Base-by-base conservation (phyloP, 2,888 invertebrate genomes). In the Caenorhabditis becei region DNA sequence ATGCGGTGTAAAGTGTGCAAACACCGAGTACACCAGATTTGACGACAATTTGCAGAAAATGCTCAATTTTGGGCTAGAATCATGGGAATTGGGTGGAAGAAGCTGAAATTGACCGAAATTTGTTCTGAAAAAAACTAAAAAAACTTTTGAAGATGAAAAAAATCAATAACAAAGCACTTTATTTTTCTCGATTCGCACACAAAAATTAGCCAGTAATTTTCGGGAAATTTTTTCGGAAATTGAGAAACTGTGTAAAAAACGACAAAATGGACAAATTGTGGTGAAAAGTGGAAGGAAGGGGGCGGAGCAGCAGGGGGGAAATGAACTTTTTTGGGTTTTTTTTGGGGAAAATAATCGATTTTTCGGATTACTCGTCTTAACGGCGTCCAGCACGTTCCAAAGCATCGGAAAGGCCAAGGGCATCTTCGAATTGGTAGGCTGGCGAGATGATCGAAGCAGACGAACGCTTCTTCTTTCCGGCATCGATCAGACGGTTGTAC, bases 401-500 rank as follows among this genome's bases (percentile, higher is more conserved):
- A 54, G 74, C 82, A 18, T 85, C 85, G 5, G 81, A 65, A 5
- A 83, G 66, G 35, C 77, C 77, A 51, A 79, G 54, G 32, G 59
- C 70, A 8, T 66, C 47, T 47, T 83, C 74, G 54, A 85, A 67
- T 28, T 82, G 78, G 53, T 80, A 82, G 18, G 84, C 77, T n/a
- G 85, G 85, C 10, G 83, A 79, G 67, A 83, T 66, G 41, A 47
- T 47, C 18, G 47, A 47, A n/a, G 71, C 74, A n/a, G 77, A 32
- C 37, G 70, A 65, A 16, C 63, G 28, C 69, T 77, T 77, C 77
- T 85, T 85, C 75, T 85, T 85, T 20, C 85, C 85, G 18, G 83
- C 85, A 24, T 80, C 82, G 51, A 83, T 83, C 11, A 85, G 62
- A 23, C 78, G 81, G 62, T 75, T 83, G 80, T 85, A 85, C 82